Base-by-base conservation (phyloP, 2,888 invertebrate genomes). In the Parthenolecanium corni region DNA sequence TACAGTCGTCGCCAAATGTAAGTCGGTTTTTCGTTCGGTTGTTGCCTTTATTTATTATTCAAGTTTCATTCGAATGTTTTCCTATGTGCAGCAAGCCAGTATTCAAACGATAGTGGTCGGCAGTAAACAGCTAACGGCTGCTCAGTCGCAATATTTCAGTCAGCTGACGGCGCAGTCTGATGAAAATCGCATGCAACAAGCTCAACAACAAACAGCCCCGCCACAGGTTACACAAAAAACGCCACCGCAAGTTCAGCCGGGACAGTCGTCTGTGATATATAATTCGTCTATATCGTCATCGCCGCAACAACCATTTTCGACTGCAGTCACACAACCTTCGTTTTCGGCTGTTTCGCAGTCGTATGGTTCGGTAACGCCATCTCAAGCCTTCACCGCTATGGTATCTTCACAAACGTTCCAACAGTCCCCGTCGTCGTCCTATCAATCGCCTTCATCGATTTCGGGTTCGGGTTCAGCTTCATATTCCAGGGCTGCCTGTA, bases 71-170 rank as follows among this genome's bases (percentile, higher is more conserved):
- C 24, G 23, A 16, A n/a, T 51, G 36, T 18, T 25, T 20, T 11
- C 14, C 20, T 46, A 3, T 51, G 5, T 25, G 44, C 44, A 11
- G 46, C 31, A 63, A 53, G 25, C 63, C 12, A 24, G 53, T 11
- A 65, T 65, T 14, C 52, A 52, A 3, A 25, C 64, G 2, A 54
- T 63, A 57, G 61, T 65, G 16, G 51, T 64, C 2, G 61, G 62
- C 14, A 66, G 58, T 40, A 67, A 66, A 49, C 61, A 76, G 20
- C 69, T 80, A 68, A 80, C 77, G 51, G 78, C 80, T 46, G 80
- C 80, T 20, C 80, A 80, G 70, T 76, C 79, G 47, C 79, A 81
- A 72, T 81, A 80, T 71, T 75, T 80, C 67, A 79, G 76, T 52
- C 79, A 80, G 69, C 71, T 80, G 66, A 77, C 80, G 36, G 63